Evolutionary conservation across 1,140 invertebrate genomes (phyloP).

Genomic region (Drosophila triauraria): DNA sequence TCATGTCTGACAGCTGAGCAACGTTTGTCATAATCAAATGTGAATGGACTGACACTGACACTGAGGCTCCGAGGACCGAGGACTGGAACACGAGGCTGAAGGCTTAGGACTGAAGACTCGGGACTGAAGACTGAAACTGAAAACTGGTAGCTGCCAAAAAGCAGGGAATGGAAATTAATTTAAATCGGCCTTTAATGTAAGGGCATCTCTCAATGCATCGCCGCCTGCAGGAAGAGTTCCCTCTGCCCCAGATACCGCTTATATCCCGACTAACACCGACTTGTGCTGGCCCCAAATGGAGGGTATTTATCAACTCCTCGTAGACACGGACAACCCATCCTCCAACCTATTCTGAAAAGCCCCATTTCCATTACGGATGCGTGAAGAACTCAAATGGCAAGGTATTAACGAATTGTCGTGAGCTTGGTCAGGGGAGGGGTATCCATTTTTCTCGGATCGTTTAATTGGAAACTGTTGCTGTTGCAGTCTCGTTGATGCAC

Average conservation of each 20-base stretch:
- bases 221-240: conserved; percentile 38
- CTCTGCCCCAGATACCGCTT: conserved; percentile 74
- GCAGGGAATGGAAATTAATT: conserved; percentile 77
- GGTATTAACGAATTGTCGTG: conserved; percentile 82
- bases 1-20: conserved; percentile 77
- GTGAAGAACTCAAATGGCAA: conserved; percentile 81
- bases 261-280: conserved; percentile 75
- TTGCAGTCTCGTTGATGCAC: conserved; percentile 36
- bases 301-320: conserved; percentile 71
- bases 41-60: conserved; percentile 74
- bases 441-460: conserved; percentile 70
- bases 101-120: conserved; percentile 8
- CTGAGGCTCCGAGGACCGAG: conserved; percentile 24
- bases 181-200: conserved; percentile 84
- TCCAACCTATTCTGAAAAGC: conserved; percentile 3
- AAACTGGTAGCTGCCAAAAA: conserved; percentile 67
- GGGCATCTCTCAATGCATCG: conserved; percentile 81
- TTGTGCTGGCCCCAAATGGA: conserved; percentile 75
- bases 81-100: conserved; percentile 15
- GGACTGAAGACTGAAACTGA: conserved; percentile 30
- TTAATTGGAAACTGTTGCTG: conserved; percentile 79
- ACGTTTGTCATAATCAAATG: conserved; percentile 83
- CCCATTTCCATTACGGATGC: conserved; percentile 59
- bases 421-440: conserved; percentile 48
- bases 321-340: conserved; percentile 35